These are phyloP conservation scores for Phylloscopus trochilus DNA, from an alignment of 2,113 vertebrate species.

Conservation along the genomic window DNA sequence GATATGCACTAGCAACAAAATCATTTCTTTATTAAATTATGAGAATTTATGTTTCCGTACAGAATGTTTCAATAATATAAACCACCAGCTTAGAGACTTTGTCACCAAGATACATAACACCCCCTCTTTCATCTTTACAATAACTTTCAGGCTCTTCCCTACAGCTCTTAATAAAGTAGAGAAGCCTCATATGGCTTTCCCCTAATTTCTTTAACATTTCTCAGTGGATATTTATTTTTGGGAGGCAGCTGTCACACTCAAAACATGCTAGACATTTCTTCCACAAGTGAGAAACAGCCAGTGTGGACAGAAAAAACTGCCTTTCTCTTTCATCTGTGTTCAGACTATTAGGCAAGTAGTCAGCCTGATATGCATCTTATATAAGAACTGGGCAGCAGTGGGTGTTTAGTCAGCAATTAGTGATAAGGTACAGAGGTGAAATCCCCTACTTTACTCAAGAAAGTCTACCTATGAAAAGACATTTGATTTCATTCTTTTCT, in stretches of 20 bases:
- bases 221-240: neutral
- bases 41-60: neutral
- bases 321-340: neutral
- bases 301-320: neutral
- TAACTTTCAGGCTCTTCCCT: neutral
- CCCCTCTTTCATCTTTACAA: neutral
- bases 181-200: neutral
- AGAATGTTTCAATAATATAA: constrained; percentile 14
- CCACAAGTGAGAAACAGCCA: neutral
- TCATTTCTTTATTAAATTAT: neutral
- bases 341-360: neutral
- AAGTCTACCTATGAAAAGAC: neutral
- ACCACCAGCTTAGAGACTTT: neutral
- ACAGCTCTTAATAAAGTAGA: neutral
- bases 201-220: constrained; percentile 5
- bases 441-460: neutral
- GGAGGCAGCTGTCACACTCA: neutral
- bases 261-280: neutral
- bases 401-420: neutral
- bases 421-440: neutral
- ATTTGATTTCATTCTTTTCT: neutral
- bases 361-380: neutral
- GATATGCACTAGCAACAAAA: neutral
- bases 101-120: neutral
- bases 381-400: neutral